Conservation (phyloP, 2,113 vertebrate species). For the Chloebia gouldiae region DNA sequence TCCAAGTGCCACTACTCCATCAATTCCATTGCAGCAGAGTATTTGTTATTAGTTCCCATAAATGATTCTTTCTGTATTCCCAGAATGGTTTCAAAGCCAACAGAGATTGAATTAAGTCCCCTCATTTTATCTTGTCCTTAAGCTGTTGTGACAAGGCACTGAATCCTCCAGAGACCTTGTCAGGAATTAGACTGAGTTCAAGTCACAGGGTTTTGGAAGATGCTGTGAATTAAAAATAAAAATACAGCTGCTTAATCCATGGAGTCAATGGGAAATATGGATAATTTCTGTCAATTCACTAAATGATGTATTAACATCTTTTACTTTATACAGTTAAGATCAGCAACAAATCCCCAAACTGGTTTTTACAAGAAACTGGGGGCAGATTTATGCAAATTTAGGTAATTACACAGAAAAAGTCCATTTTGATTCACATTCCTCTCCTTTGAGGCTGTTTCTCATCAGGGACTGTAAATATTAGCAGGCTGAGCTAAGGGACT, state of each 20-base stretch:
- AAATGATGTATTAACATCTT: neutral
- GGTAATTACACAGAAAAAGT: neutral
- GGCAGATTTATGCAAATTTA: neutral
- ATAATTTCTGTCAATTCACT: neutral
- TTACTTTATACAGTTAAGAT: neutral
- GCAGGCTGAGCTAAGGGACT: neutral
- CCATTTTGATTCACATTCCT: neutral
- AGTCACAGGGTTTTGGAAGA: neutral
- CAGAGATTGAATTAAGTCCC: conserved; percentile 27
- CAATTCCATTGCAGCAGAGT: neutral
- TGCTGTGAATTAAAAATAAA: neutral
- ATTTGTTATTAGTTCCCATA: neutral
- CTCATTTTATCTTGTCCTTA: conserved; percentile 18
- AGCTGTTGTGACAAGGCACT: conserved; percentile 25
- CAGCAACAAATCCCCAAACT: neutral
- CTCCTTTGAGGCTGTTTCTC: neutral
- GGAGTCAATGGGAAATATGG: neutral
- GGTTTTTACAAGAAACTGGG: neutral
- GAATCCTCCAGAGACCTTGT: neutral
- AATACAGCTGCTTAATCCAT: neutral
- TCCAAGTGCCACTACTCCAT: neutral
- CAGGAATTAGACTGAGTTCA: neutral
- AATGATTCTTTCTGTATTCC: neutral
- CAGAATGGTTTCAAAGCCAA: neutral
- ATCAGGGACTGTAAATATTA: neutral